phyloP scores from a whole-genome alignment of 2,888 invertebrate species.

The Thyatira batis region DNA sequence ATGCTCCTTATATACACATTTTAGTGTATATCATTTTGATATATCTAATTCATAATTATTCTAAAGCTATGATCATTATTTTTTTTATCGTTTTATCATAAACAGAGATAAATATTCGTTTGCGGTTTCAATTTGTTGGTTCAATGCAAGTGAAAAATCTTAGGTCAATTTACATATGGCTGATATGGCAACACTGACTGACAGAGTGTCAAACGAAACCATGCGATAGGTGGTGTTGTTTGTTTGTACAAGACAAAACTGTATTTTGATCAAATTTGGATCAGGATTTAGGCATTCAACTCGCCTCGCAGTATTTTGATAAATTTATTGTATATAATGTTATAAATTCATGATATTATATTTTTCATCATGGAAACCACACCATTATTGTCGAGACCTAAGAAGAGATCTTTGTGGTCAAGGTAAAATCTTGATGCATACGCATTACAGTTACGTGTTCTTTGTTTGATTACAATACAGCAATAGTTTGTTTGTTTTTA shows the following conservation, averaged over 20 bases:
- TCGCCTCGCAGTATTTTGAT: background rate
- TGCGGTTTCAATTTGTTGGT: too few relatives aligned
- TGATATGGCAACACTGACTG: too few relatives aligned
- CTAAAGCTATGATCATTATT: too few relatives aligned
- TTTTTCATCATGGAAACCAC: slow-evolving; percentile 68
- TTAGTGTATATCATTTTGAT: too few relatives aligned
- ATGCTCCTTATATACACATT: too few relatives aligned
- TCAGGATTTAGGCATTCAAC: background rate
- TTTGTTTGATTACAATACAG: slow-evolving; percentile 21
- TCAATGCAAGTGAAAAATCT: too few relatives aligned
- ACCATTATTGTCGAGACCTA: slow-evolving; percentile 65
- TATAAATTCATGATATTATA: background rate
- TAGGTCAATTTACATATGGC: too few relatives aligned
- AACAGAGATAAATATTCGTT: too few relatives aligned
- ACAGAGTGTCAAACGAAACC: too few relatives aligned
- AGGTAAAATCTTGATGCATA: slow-evolving; percentile 51
- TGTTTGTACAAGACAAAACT: slow-evolving; percentile 31
- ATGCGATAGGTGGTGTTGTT: slow-evolving; percentile 14
- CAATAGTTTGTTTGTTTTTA: slow-evolving; percentile 58
- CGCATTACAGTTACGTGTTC: slow-evolving; percentile 36
- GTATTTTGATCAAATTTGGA: background rate
- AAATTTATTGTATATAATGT: background rate
- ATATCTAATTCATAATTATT: too few relatives aligned
- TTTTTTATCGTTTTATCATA: too few relatives aligned
- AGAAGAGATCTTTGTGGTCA: slow-evolving; percentile 73